phyloP scores from a whole-genome alignment of 2,888 invertebrate genomes.

The Odontothrips loti region DNA sequence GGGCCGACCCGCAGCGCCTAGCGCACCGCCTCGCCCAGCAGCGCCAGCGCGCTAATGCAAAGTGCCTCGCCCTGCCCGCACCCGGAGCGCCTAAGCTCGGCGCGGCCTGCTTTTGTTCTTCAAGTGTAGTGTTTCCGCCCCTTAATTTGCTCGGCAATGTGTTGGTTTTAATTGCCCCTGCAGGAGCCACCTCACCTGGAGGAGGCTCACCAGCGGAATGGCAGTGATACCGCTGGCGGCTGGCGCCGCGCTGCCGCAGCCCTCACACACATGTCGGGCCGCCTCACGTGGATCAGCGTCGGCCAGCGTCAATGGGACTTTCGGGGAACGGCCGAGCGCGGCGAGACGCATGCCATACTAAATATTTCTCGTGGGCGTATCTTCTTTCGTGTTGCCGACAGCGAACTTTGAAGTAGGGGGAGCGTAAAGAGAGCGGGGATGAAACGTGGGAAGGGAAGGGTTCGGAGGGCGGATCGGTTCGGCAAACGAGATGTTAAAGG shows the following conservation, averaged over 20 bases:
- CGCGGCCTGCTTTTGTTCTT: constrained; percentile 5
- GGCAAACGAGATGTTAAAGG: constrained; percentile 3
- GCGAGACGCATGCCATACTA: background rate
- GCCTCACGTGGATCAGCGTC: too few species aligned
- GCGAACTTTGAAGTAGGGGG: background rate
- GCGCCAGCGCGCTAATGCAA: constrained; percentile 10
- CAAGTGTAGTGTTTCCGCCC: background rate
- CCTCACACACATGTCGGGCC: too few species aligned
- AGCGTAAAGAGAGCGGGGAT: background rate
- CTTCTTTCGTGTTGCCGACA: background rate
- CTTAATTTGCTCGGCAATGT: constrained; percentile 2
- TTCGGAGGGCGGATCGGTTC: background rate
- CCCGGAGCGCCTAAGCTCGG: background rate
- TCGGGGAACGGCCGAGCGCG: background rate
- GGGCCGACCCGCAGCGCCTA: background rate
- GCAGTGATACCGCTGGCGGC: too few species aligned
- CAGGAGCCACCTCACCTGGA: background rate
- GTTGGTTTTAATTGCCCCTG: constrained; percentile 12
- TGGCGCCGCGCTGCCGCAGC: too few species aligned
- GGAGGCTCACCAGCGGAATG: too few species aligned
- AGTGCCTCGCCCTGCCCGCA: background rate
- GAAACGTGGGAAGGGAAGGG: background rate
- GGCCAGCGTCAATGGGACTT: too few species aligned
- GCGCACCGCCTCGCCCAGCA: background rate
- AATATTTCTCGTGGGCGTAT: constrained; percentile 7